Percentiles rank a stretch among this genome's conserved stretches.
phyloP scores from a whole-genome alignment of 2,888 invertebrate genomes.

The Xanthorhoe spadicearia region DNA sequence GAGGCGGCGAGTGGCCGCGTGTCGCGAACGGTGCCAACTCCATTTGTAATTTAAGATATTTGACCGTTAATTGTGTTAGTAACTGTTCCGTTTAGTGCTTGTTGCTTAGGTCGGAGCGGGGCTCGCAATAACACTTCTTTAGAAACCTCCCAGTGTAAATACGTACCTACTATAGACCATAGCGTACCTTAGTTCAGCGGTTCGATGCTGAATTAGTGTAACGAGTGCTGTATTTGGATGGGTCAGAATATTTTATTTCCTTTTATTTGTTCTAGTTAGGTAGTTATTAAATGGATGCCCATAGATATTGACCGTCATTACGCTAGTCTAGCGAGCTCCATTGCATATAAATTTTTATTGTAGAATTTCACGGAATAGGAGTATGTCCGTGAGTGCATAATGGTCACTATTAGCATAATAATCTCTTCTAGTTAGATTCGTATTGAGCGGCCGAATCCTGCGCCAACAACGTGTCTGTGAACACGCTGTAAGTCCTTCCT shows the following conservation, averaged over 20 bases:
- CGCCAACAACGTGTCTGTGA: conserved; percentile 61
- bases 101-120: conserved; percentile 69
- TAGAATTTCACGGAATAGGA: conserved; percentile 72
- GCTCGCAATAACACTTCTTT: conserved; percentile 64
- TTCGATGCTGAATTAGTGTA: conserved; percentile 62
- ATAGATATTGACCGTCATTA: conserved; percentile 73
- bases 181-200: conserved; percentile 67
- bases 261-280: conserved; percentile 67
- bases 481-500: conserved; percentile 72
- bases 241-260: conserved; percentile 73
- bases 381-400: conserved; percentile 67
- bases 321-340: conserved; percentile 81
- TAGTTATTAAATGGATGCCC: conserved; percentile 73
- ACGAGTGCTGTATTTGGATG: conserved; percentile 81
- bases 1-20: conserved; percentile 72
- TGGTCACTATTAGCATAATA: conserved; percentile 77
- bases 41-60: conserved; percentile 80
- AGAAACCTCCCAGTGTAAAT: conserved; percentile 50
- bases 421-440: conserved; percentile 79
- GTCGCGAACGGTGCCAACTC: conserved; percentile 74
- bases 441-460: conserved; percentile 67
- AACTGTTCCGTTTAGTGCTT: conserved; percentile 78
- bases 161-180: conserved; percentile 56
- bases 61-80: conserved; percentile 79
- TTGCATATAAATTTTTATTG: conserved; percentile 74